phyloP scores from a whole-genome alignment of 2,113 vertebrate species.

The Callipepla squamata region DNA sequence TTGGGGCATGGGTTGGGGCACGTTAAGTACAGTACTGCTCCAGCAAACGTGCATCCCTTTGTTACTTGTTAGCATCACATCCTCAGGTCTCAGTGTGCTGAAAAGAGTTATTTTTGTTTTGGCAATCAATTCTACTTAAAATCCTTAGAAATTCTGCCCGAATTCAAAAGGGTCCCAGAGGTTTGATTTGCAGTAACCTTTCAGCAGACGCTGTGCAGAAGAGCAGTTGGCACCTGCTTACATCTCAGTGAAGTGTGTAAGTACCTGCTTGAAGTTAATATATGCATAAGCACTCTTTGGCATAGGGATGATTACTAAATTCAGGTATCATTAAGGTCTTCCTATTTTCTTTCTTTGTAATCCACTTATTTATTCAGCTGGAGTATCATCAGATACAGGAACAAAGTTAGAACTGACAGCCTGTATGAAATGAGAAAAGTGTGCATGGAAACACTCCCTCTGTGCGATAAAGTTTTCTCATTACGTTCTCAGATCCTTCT shows the following conservation, averaged over 20 bases:
- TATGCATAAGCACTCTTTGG: not conserved
- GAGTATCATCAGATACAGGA: not conserved
- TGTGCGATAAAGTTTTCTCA: constrained; percentile 8
- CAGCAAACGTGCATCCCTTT: not conserved
- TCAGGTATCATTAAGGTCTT: constrained; percentile 25
- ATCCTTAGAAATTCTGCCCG: not conserved
- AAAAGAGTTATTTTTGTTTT: not conserved
- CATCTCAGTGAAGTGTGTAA: not conserved
- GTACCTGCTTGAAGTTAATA: not conserved
- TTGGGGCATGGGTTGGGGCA: not conserved
- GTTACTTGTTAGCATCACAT: not conserved
- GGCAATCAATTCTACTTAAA: not conserved
- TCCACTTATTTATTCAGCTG: not conserved
- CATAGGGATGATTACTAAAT: constrained; percentile 19
- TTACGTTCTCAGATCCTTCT: constrained; percentile 49
- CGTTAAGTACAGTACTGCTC: not conserved
- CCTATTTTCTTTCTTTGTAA: not conserved
- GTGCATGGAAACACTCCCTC: not conserved
- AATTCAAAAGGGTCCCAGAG: not conserved
- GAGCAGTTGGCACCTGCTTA: not conserved
- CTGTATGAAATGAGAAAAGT: not conserved
- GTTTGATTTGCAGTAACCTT: not conserved
- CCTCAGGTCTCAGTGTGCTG: not conserved
- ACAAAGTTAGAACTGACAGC: not conserved
- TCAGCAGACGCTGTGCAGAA: constrained; percentile 3